phyloP scores from a whole-genome alignment of 2,888 invertebrate species.

The Holacanthella duospinosa region DNA sequence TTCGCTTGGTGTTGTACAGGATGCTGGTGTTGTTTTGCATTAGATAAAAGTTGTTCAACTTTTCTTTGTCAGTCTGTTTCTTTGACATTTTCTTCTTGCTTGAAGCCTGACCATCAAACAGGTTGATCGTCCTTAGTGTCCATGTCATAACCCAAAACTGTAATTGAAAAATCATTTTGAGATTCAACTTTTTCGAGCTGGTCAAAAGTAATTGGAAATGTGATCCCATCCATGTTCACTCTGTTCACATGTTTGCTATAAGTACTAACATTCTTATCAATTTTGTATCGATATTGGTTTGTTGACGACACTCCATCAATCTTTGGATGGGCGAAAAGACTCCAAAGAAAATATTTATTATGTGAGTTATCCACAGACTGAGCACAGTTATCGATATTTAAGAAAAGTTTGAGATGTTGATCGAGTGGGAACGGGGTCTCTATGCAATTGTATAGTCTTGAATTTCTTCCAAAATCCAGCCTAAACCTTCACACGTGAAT shows the following conservation, averaged over 20 bases:
- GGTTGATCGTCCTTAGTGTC: too few relatives aligned
- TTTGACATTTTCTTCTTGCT: too few relatives aligned
- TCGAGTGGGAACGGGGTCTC: background rate
- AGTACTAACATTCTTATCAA: background rate
- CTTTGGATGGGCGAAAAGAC: background rate
- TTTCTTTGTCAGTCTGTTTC: too few relatives aligned
- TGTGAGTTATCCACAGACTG: background rate
- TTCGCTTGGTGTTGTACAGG: background rate
- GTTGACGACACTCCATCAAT: background rate
- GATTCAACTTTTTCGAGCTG: too few relatives aligned
- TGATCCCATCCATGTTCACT: background rate
- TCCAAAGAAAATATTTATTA: background rate
- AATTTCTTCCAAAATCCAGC: too few relatives aligned
- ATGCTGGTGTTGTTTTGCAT: background rate
- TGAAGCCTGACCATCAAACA: too few relatives aligned
- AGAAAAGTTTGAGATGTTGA: background rate
- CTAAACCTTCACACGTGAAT: too few relatives aligned
- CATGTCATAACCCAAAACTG: constrained; percentile 8
- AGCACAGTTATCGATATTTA: background rate
- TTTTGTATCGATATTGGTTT: background rate
- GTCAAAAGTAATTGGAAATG: constrained; percentile 3
- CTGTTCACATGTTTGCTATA: background rate
- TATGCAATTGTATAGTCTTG: too few relatives aligned
- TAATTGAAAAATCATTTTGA: too few relatives aligned
- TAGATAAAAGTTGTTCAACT: background rate